phyloP scores from a whole-genome alignment of 2,113 vertebrate genomes.

The Tor tambroides region DNA sequence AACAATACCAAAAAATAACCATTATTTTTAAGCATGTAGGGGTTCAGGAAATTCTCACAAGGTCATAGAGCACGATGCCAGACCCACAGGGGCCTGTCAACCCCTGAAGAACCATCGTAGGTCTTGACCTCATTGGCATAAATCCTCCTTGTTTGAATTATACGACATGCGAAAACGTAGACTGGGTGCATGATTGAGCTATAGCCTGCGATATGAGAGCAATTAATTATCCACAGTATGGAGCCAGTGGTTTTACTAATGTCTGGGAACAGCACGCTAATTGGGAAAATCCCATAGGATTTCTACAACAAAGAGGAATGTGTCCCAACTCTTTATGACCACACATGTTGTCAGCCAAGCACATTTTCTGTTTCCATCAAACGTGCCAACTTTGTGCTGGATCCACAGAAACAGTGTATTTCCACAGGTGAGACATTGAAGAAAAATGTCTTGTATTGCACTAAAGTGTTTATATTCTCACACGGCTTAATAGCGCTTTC shows the following conservation, averaged over 20 bases:
- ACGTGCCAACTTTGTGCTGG: slow-evolving; percentile 4
- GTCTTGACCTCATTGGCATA: slow-evolving; percentile 40
- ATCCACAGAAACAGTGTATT: slow-evolving; percentile 6
- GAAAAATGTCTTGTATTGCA: not conserved
- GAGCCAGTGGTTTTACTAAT: slow-evolving; percentile 62
- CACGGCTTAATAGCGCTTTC: not conserved
- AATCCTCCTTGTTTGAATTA: slow-evolving; percentile 37
- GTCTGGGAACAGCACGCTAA: slow-evolving; percentile 74
- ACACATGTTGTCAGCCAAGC: slow-evolving; percentile 55
- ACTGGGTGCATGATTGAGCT: slow-evolving; percentile 19
- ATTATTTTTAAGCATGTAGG: not conserved
- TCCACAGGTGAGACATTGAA: slow-evolving; percentile 35
- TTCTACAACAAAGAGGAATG: slow-evolving; percentile 73
- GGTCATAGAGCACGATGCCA: slow-evolving; percentile 40
- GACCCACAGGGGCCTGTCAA: not conserved
- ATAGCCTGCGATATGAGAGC: slow-evolving; percentile 39
- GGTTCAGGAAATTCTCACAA: slow-evolving; percentile 50
- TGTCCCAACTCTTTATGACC: slow-evolving; percentile 68
- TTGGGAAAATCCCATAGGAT: slow-evolving; percentile 77
- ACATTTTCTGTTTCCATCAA: slow-evolving; percentile 29
- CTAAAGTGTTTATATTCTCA: slow-evolving; percentile 4
- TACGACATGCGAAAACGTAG: slow-evolving; percentile 53
- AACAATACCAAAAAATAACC: not conserved
- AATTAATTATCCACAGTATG: slow-evolving; percentile 45
- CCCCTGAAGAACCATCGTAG: not conserved